Conservation (phyloP, 2,888 invertebrate species). For the Tineola bisselliella region DNA sequence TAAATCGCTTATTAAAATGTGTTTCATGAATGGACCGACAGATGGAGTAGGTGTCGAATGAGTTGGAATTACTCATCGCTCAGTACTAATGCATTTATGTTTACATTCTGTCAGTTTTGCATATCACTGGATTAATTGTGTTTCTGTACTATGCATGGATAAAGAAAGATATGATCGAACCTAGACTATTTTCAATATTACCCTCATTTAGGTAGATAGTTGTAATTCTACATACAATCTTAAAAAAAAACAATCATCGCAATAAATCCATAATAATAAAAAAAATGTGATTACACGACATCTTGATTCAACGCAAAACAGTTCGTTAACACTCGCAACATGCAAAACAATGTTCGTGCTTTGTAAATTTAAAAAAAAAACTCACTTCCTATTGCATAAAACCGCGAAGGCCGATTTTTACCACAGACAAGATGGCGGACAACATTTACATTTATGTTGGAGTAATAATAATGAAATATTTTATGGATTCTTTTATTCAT, state of each 20-base stretch:
- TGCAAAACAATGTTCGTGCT: constrained; percentile 9
- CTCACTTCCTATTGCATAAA: constrained; percentile 9
- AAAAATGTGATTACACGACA: not conserved
- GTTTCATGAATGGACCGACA: too few species aligned
- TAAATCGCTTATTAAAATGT: too few species aligned
- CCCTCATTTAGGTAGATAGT: too few species aligned
- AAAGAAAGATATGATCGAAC: not conserved
- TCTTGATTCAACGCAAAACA: not conserved
- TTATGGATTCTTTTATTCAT: not conserved
- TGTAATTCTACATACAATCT: too few species aligned
- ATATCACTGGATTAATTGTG: not conserved
- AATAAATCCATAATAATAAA: not conserved
- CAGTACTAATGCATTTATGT: constrained; percentile 39
- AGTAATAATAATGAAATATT: not conserved
- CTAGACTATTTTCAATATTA: too few species aligned
- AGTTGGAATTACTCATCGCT: constrained; percentile 33
- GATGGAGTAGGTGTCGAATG: too few species aligned
- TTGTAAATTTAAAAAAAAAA: not conserved
- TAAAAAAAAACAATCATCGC: not conserved
- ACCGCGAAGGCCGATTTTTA: constrained; percentile 3
- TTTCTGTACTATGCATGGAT: not conserved
- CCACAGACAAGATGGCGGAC: not conserved
- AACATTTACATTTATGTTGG: not conserved
- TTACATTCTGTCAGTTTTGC: not conserved
- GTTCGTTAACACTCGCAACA: constrained; percentile 1